A percentile compares a stretch with the other conserved stretches of the same genome.
Evolutionary conservation across 2,888 invertebrate species (phyloP).

Genomic region (Cephus pulcher): DNA sequence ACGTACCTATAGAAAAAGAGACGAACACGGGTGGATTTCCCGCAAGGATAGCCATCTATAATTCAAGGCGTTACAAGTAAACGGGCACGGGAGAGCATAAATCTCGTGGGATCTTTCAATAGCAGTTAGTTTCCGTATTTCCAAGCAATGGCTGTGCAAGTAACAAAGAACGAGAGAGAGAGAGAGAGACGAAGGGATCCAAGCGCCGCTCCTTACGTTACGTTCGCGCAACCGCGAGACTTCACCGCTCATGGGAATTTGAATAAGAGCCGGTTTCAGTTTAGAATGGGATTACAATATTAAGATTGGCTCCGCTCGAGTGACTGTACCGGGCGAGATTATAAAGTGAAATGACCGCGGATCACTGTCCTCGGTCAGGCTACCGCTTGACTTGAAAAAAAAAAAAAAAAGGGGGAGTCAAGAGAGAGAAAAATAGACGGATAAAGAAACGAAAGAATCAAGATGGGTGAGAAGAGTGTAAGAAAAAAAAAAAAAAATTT

Average conservation of each 20-base stretch:
- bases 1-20: not conserved
- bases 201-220: not conserved
- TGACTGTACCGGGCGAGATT: slow-evolving; percentile 39
- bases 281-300: slow-evolving; percentile 52
- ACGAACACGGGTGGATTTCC: not conserved
- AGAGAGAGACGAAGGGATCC: not conserved
- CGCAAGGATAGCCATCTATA: slow-evolving; percentile 31
- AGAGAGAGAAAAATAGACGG: slow-evolving; percentile 15
- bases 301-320: slow-evolving; percentile 40
- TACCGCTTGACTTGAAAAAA: slow-evolving; percentile 32
- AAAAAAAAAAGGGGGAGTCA: slow-evolving; percentile 10
- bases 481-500: slow-evolving; percentile 12
- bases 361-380: slow-evolving; percentile 45
- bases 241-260: slow-evolving; percentile 33
- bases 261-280: slow-evolving; percentile 49
- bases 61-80: slow-evolving; percentile 60
- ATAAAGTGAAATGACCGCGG: slow-evolving; percentile 56
- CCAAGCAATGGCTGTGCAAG: slow-evolving; percentile 20
- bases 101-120: slow-evolving; percentile 53
- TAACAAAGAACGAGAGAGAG: too few species aligned
- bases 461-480: not conserved
- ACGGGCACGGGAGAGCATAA: slow-evolving; percentile 22
- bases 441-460: slow-evolving; percentile 3
- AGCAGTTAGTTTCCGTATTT: slow-evolving; percentile 45
- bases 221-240: slow-evolving; percentile 14